Evolutionary conservation across 2,113 vertebrate species (phyloP), one percentile per base, ranked within the genome.

Genomic region (Turdus rufiventris): DNA sequence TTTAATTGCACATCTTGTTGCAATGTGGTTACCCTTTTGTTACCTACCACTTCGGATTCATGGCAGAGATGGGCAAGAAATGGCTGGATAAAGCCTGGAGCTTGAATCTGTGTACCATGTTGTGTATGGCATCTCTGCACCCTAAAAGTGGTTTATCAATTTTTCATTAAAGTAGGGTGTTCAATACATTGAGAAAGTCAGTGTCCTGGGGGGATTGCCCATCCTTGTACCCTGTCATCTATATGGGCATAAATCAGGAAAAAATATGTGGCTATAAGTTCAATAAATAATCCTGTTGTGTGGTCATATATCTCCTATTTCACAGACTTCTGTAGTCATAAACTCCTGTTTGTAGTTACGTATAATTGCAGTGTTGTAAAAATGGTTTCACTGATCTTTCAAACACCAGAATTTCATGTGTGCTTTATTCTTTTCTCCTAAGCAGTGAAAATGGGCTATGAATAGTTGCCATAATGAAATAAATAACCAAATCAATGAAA

Each of bases 131-230:
- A 25, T 3, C 8, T n/a, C 8, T 33, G 26, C 13, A 18, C 5
- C 1, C 13, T 16, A 6, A 8, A 17, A 33, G 1, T 6, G 10
- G 8, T 31, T 2, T 14, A 15, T 31, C 20, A 31, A 47, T 67
- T 80, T 43, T 11, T 1, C 12, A 1, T 26, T 56, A 4, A 5
- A 28, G 18, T 38, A 8, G 15, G 6, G 19, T 6, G 0, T 45
- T 28, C 38, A 6, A 3, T 38, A 5, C 6, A 2, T 0, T 23
- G 47, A 29, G 38, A 17, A 47, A 56, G 29, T 31, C 17, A 1
- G 7, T 18, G 14, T 0, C 0, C 20, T 33, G n/a, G 3, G 3
- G 12, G 34, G 5, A 13, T 25, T 57, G 8, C 5, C 25, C 1
- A 1, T n/a, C 8, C 18, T 57, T 42, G 9, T 28, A 15, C 18